A percentile compares a stretch with the other conserved stretches of the same genome.
Conservation (phyloP, 2,113 vertebrate genomes). For the Leuciscus idus region DNA sequence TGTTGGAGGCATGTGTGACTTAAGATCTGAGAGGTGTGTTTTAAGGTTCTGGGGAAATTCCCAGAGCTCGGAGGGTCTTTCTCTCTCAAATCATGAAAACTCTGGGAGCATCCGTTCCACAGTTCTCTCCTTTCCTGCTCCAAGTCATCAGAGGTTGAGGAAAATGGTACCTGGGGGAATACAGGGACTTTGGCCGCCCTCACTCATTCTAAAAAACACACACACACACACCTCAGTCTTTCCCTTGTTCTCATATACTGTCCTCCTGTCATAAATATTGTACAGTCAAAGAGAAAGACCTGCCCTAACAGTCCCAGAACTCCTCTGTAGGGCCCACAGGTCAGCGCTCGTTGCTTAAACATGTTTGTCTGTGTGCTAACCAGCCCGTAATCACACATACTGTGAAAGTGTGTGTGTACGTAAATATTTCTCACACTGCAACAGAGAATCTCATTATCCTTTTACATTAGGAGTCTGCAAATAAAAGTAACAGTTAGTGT, state of each 20-base stretch:
- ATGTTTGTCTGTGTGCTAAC: not conserved
- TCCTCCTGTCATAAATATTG: conserved; percentile 29
- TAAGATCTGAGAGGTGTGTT: conserved; percentile 35
- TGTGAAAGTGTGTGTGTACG: not conserved
- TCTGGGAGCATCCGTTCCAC: conserved; percentile 43
- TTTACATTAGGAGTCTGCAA: not conserved
- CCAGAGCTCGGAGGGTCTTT: conserved; percentile 34
- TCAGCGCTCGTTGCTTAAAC: conserved; percentile 15
- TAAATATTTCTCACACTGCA: not conserved
- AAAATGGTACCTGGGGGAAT: conserved; percentile 34
- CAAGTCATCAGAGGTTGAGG: conserved; percentile 46
- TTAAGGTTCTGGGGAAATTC: conserved; percentile 52
- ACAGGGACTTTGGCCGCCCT: conserved; percentile 40
- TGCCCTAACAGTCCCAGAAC: conserved; percentile 12
- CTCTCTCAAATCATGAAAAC: conserved; percentile 42
- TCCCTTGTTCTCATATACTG: conserved; percentile 29
- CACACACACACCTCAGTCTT: conserved; percentile 19
- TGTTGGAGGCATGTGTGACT: conserved; percentile 7
- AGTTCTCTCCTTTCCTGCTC: conserved; percentile 50
- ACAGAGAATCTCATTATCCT: not conserved
- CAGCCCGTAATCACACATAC: not conserved
- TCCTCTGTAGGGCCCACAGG: not conserved
- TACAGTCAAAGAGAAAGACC: conserved; percentile 21
- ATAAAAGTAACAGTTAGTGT: not conserved
- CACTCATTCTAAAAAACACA: not conserved